Conservation (phyloP, 2,113 vertebrate species). For the Patagioenas fasciata region DNA sequence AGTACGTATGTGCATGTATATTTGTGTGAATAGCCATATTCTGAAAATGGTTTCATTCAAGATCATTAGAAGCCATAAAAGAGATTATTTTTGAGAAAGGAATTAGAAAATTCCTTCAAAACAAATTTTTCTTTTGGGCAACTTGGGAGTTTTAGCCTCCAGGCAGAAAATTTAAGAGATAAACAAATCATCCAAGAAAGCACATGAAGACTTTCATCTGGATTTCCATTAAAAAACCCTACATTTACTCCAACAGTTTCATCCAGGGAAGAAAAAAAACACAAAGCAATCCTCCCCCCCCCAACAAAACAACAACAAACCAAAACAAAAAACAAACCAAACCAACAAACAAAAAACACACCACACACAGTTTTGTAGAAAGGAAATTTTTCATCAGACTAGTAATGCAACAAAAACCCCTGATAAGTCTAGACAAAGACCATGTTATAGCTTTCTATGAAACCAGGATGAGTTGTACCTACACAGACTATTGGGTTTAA, state of each 20-base stretch:
- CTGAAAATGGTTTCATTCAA: background rate
- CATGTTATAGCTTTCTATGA: background rate
- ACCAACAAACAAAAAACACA: too few species aligned
- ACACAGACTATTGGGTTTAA: background rate
- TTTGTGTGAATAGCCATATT: background rate
- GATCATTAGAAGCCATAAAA: background rate
- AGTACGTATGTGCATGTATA: accelerated
- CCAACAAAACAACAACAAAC: too few species aligned
- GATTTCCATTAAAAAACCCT: background rate
- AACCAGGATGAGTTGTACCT: background rate
- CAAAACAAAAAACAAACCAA: too few species aligned
- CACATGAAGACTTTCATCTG: background rate
- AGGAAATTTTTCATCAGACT: background rate
- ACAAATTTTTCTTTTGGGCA: background rate
- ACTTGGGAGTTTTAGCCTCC: background rate
- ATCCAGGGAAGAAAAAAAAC: background rate
- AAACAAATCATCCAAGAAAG: background rate
- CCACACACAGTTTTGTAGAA: background rate
- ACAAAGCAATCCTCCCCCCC: too few species aligned
- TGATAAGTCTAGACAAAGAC: background rate
- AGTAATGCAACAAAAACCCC: background rate
- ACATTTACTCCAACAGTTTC: background rate
- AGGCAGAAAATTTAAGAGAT: background rate
- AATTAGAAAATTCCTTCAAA: background rate
- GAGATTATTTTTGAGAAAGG: background rate